A percentile compares a stretch with the other conserved stretches of the same genome.
Evolutionary conservation across 37 sponge, comb jelly and placozoan species (phyloP).

Genomic region (Spongia lamella): DNA sequence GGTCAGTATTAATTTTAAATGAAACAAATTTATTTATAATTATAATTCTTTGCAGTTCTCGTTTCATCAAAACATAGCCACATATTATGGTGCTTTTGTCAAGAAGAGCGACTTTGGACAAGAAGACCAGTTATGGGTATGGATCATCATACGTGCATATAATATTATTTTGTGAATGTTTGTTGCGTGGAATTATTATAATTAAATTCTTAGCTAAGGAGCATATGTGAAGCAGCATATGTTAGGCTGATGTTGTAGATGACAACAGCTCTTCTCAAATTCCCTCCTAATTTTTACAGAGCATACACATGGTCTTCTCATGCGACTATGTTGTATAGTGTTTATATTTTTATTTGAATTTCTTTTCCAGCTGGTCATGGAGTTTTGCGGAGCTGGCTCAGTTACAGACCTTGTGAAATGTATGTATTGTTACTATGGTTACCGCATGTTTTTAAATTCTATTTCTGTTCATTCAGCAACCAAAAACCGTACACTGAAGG

Average conservation of each 20-base stretch:
- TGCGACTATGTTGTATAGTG: background rate
- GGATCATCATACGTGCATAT: too few relatives aligned
- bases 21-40: background rate
- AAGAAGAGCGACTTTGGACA: conserved; percentile 71
- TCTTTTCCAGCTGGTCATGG: conserved; percentile 89
- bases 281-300: background rate
- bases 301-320: background rate
- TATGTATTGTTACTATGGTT: background rate
- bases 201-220: too few relatives aligned
- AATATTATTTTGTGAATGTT: too few relatives aligned
- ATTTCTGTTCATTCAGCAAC: conserved; percentile 41
- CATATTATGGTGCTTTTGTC: conserved; percentile 97
- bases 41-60: conserved; percentile 68
- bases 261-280: too few relatives aligned
- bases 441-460: background rate
- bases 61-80: conserved; percentile 93
- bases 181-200: too few relatives aligned
- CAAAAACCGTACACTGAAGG: conserved; percentile 79
- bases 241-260: too few relatives aligned
- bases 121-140: conserved; percentile 92
- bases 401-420: conserved; percentile 90
- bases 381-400: conserved; percentile 97
- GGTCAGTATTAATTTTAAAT: conserved; percentile 37
- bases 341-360: too few relatives aligned
- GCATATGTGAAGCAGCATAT: too few relatives aligned